Conservation (phyloP, 2,888 invertebrate species). For the Caenorhabditis virilis region DNA sequence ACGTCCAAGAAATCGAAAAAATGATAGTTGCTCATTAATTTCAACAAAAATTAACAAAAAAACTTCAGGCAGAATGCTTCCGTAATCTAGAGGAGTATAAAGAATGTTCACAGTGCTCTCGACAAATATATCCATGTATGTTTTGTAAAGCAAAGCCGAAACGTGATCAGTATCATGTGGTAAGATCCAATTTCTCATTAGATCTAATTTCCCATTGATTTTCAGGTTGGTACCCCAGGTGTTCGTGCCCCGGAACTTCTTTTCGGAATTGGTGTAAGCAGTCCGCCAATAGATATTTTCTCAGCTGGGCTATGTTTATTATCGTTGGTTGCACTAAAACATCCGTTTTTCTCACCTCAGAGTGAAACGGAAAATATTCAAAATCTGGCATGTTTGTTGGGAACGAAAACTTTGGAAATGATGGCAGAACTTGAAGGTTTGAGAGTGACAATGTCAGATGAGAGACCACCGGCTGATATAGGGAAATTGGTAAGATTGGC, state of each 20-base stretch:
- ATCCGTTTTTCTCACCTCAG: conserved; percentile 36
- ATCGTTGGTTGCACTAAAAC: conserved; percentile 22
- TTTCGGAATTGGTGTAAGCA: conserved; percentile 18
- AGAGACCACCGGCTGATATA: conserved; percentile 17
- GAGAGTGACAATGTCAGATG: conserved; percentile 20
- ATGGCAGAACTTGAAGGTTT: conserved; percentile 26
- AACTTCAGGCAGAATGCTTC: background rate
- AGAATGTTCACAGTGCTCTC: conserved; percentile 1
- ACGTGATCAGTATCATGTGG: conserved; percentile 22
- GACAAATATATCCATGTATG: conserved; percentile 6
- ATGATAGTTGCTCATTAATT: background rate
- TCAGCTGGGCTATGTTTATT: conserved; percentile 28
- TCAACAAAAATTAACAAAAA: no score
- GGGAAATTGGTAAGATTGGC: conserved; percentile 14
- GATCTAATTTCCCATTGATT: no score
- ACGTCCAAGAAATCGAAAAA: no score
- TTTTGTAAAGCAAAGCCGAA: conserved; percentile 17
- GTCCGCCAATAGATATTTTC: conserved; percentile 25
- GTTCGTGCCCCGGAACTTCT: conserved; percentile 33
- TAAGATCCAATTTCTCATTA: no score
- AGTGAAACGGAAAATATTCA: conserved; percentile 33
- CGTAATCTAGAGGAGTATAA: background rate
- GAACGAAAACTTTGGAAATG: conserved; percentile 22
- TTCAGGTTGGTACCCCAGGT: conserved; percentile 35
- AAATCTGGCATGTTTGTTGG: conserved; percentile 24